These are phyloP conservation scores for Pangasius macronema DNA, from an alignment of 2,797 vertebrate species.

Conservation along the genomic window DNA sequence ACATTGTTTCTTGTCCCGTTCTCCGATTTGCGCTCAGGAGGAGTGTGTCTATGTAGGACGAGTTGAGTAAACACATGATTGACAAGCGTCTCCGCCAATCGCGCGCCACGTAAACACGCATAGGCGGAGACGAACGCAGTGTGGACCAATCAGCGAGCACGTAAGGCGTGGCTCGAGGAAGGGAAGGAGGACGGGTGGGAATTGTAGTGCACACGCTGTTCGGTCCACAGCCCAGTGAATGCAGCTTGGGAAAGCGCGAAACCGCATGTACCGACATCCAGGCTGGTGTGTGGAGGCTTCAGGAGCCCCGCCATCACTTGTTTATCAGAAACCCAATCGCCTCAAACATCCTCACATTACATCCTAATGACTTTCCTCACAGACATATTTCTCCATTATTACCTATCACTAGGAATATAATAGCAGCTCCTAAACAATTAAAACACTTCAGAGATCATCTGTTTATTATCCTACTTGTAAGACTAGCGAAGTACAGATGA, in stretches of 20 bases:
- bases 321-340: conserved; percentile 21
- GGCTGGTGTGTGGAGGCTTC: neutral
- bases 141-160: conserved; percentile 49
- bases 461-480: neutral
- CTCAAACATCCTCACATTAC: neutral
- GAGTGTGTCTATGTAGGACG: neutral
- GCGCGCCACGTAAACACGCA: too few species aligned
- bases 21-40: conserved; percentile 11
- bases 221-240: neutral
- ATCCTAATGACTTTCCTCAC: neutral
- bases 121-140: neutral
- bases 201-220: conserved; percentile 13
- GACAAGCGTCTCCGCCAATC: conserved; percentile 47
- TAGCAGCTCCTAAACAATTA: neutral
- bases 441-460: neutral
- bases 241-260: neutral
- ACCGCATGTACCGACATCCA: conserved; percentile 24
- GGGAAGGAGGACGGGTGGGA: conserved; percentile 11
- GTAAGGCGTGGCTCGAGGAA: conserved; percentile 1
- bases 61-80: conserved; percentile 59
- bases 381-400: too few species aligned
- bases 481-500: neutral
- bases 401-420: neutral
- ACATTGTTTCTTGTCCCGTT: conserved; percentile 27
- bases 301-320: conserved; percentile 27